Conservation (phyloP, 2,888 invertebrate species). For the Sepioteuthis lessoniana region DNA sequence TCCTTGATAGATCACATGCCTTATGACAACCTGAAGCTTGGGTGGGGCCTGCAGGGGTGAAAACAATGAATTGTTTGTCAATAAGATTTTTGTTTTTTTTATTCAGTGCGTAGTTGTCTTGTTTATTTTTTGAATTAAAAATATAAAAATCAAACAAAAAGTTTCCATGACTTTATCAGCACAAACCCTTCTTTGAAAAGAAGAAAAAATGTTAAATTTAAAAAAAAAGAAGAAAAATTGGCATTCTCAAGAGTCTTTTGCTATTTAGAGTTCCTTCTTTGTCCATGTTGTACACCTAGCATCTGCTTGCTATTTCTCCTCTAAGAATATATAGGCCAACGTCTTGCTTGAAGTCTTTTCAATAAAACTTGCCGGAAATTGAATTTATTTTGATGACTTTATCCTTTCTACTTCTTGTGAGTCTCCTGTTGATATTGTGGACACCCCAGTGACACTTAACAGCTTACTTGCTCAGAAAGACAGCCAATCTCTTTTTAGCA, state of each 20-base stretch:
- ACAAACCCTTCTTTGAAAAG: neutral
- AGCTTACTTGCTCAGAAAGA: too few species aligned
- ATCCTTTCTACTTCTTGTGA: too few species aligned
- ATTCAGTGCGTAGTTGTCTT: neutral
- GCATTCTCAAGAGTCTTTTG: neutral
- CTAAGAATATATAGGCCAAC: too few species aligned
- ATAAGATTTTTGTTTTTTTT: neutral
- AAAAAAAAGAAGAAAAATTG: neutral
- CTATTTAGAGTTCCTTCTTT: neutral
- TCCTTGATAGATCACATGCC: neutral
- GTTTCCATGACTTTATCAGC: neutral
- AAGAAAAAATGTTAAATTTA: neutral
- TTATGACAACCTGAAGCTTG: neutral
- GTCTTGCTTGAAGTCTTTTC: too few species aligned
- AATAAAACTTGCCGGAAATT: too few species aligned
- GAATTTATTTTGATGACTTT: too few species aligned
- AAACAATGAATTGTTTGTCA: neutral
- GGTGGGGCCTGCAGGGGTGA: neutral
- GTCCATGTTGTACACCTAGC: neutral
- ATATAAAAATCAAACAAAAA: neutral
- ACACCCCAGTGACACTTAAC: too few species aligned
- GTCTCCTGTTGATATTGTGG: too few species aligned
- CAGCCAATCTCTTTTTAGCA: too few species aligned
- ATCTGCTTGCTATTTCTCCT: neutral
- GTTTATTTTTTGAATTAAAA: neutral